A percentile compares a stretch with the other conserved stretches of the same genome.
phyloP scores from a whole-genome alignment of 23 tunicate genomes.

The Aplidium turbinatum region DNA sequence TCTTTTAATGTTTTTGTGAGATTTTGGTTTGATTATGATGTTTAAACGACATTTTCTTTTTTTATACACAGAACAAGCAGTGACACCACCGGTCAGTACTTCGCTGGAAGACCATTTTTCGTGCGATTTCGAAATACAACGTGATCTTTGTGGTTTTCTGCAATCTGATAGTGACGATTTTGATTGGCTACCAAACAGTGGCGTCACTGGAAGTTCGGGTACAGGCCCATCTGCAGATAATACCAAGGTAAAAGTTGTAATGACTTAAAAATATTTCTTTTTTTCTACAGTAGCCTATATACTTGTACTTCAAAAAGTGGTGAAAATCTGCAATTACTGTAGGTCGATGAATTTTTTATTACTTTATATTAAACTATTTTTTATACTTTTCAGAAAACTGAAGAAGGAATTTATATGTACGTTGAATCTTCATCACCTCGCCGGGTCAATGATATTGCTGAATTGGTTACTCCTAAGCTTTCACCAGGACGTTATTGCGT shows the following conservation, averaged over 20 bases:
- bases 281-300: not conserved
- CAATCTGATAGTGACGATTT: constrained; percentile 52
- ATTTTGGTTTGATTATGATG: not conserved
- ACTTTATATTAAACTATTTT: too few species aligned
- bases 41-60: not conserved
- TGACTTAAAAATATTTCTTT: not conserved
- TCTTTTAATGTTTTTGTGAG: too few species aligned
- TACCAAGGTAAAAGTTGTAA: constrained; percentile 44
- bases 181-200: constrained; percentile 68
- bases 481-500: constrained; percentile 67
- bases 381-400: constrained; percentile 42
- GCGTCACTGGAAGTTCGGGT: constrained; percentile 64
- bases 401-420: constrained; percentile 70
- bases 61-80: not conserved
- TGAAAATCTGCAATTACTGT: too few species aligned
- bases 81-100: not conserved
- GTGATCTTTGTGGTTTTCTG: constrained; percentile 34
- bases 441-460: constrained; percentile 45
- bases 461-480: constrained; percentile 59
- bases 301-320: too few species aligned
- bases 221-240: constrained; percentile 84
- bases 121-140: constrained; percentile 61
- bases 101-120: constrained; percentile 8
- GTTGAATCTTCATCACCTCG: constrained; percentile 82
- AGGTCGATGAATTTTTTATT: too few species aligned